Evolutionary conservation across 1,140 invertebrate species (phyloP).

Genomic region (Drosophila sucinea): DNA sequence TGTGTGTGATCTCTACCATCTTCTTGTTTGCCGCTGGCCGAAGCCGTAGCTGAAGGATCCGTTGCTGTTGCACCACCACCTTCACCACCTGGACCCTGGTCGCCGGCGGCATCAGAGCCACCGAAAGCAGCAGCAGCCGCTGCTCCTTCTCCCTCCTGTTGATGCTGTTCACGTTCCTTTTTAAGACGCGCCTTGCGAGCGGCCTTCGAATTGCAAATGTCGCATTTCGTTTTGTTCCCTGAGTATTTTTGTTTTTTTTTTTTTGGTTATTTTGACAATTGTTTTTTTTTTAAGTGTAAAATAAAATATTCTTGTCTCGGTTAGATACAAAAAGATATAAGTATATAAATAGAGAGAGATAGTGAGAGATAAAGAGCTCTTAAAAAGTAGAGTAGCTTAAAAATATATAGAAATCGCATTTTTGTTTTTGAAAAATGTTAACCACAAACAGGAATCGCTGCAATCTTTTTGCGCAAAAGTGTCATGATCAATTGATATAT

Average conservation of each 20-base stretch:
- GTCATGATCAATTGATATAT: constrained; percentile 50
- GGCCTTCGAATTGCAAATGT: constrained; percentile 90
- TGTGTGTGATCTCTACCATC: constrained; percentile 70
- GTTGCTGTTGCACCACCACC: constrained; percentile 35
- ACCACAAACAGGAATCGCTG: constrained; percentile 53
- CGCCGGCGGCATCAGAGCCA: constrained; percentile 54
- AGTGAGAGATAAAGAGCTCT: constrained; percentile 45
- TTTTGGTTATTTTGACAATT: constrained; percentile 43
- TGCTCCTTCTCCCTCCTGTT: constrained; percentile 83
- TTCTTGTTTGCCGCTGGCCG: constrained; percentile 66
- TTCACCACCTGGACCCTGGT: constrained; percentile 62
- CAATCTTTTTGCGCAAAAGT: constrained; percentile 83
- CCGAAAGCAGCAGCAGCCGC: constrained; percentile 74
- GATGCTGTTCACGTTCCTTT: constrained; percentile 84
- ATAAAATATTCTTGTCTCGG: constrained; percentile 75
- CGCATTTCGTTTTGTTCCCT: constrained; percentile 94
- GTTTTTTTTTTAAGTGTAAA: constrained; percentile 41
- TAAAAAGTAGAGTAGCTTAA: constrained; percentile 20
- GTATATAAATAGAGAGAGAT: constrained; percentile 32
- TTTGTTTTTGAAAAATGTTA: constrained; percentile 30
- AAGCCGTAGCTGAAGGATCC: constrained; percentile 32
- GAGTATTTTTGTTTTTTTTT: constrained; percentile 62
- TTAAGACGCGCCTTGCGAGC: constrained; percentile 87
- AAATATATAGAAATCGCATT: neutral
- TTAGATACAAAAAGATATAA: constrained; percentile 59